Conservation (phyloP, 2,113 vertebrate genomes). For the Petromus typicus region DNA sequence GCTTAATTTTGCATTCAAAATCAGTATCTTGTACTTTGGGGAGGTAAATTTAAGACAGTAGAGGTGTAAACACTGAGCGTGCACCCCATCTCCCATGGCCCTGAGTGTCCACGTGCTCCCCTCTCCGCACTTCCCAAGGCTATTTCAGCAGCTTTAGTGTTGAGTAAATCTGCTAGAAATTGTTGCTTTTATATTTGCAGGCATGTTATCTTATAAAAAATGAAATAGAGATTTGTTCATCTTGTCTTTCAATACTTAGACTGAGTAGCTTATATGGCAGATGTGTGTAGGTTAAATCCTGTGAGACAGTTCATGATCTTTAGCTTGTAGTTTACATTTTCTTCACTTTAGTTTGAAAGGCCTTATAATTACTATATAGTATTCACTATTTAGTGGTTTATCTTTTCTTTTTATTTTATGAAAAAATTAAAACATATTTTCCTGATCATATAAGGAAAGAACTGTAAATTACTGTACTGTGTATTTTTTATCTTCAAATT, state of each 20-base stretch:
- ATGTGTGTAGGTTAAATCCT: neutral
- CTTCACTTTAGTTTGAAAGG: neutral
- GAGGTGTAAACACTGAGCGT: neutral
- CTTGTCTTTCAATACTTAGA: neutral
- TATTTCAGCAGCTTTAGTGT: too few relatives aligned
- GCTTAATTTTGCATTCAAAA: neutral
- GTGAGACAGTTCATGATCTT: neutral
- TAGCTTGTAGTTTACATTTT: neutral
- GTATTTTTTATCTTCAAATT: neutral
- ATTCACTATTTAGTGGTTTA: neutral
- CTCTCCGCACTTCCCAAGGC: too few relatives aligned
- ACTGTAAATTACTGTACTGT: neutral
- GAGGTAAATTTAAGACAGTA: neutral
- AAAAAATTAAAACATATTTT: neutral
- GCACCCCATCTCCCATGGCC: too few relatives aligned
- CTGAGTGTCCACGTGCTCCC: too few relatives aligned
- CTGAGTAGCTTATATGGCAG: neutral
- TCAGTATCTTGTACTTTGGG: neutral
- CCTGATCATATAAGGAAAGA: neutral
- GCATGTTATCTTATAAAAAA: neutral
- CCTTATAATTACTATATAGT: neutral
- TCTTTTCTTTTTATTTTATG: neutral
- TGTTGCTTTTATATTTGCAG: neutral
- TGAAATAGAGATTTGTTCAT: neutral
- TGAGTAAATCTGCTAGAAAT: neutral